Evolutionary conservation across 2,113 vertebrate species (phyloP), one percentile per base, ranked within the genome.

Genomic region (Caranx melampygus): DNA sequence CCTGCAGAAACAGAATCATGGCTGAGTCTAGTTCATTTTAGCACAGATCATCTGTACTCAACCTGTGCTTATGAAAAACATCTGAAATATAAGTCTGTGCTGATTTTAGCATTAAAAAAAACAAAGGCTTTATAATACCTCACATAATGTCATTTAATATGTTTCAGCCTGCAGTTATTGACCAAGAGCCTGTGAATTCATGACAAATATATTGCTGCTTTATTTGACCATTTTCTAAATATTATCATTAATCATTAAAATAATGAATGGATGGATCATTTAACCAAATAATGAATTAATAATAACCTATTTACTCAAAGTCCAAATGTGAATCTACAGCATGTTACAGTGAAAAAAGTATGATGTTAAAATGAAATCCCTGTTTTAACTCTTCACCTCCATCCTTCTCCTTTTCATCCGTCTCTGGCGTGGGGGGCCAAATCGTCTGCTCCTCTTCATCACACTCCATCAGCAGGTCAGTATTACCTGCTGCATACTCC

Each of bases 391-490:
- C 8, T 31, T 78, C 21, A 89, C 87, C 87, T 84, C 72, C 54
- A 67, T 47, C 26, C n/a, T 69, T 37, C 1, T 47, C 16, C 3
- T 74, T 40, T 26, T 72, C 6, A 0, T 54, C 14, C 49, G 16
- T 35, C 9, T 73, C 8, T 20, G n/a, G 14, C 11, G 40, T 5
- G 5, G 2, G 14, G 42, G 54, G 9, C 34, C 45, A 73, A 0
- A 59, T 11, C 4, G 60, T 20, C 63, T 40, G 54, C 58, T 83
- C 75, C 0, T 82, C 85, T 35, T 88, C 87, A 21, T 72, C 77
- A 65, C 44, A 84, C 18, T 83, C 75, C 88, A 80, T 91, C 55
- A 68, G 42, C 51, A 80, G 63, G 5, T 81, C 73, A 9, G 26
- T 15, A 4, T 9, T 37, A 6, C 18, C 61, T 3, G 55, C 72